Conservation (phyloP, 2,797 vertebrate species). For the Enteromius treurensis region DNA sequence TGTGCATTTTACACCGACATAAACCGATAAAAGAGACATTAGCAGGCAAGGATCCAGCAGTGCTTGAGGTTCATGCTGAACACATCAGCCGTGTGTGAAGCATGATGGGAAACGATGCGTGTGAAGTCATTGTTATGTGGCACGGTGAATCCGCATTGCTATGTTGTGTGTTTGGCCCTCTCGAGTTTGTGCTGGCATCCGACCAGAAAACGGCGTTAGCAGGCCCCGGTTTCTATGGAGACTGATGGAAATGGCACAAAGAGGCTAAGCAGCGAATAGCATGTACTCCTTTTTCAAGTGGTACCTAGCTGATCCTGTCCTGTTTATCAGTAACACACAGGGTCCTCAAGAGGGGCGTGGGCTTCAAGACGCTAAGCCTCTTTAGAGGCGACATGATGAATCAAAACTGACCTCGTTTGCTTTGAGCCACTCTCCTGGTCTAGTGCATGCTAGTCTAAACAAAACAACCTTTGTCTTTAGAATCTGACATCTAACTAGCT, state of each 20-base stretch:
- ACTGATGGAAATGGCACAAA: constrained; percentile 33
- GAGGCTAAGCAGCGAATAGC: constrained; percentile 10
- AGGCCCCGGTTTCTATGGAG: constrained; percentile 46
- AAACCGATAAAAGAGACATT: background rate
- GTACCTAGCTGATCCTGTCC: constrained; percentile 41
- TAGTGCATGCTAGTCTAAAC: background rate
- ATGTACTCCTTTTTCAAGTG: constrained; percentile 24
- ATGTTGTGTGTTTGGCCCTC: constrained; percentile 27
- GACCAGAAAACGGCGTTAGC: constrained; percentile 34
- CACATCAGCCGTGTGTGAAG: constrained; percentile 34
- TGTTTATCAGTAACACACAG: constrained; percentile 35
- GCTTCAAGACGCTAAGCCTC: constrained; percentile 11
- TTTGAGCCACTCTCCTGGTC: background rate
- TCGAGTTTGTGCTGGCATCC: constrained; percentile 22
- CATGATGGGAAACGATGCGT: constrained; percentile 37
- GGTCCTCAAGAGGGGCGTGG: constrained; percentile 5
- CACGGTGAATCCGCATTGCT: constrained; percentile 17
- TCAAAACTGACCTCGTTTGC: background rate
- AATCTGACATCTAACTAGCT: background rate
- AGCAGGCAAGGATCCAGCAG: constrained; percentile 14
- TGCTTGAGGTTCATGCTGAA: constrained; percentile 31
- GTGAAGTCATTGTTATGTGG: constrained; percentile 18
- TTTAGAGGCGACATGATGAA: constrained; percentile 3
- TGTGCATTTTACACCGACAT: background rate
- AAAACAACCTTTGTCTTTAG: background rate